Evolutionary conservation across 2,888 invertebrate genomes (phyloP), one percentile per base, ranked within the genome.

Genomic region (Cremastinae sp.): DNA sequence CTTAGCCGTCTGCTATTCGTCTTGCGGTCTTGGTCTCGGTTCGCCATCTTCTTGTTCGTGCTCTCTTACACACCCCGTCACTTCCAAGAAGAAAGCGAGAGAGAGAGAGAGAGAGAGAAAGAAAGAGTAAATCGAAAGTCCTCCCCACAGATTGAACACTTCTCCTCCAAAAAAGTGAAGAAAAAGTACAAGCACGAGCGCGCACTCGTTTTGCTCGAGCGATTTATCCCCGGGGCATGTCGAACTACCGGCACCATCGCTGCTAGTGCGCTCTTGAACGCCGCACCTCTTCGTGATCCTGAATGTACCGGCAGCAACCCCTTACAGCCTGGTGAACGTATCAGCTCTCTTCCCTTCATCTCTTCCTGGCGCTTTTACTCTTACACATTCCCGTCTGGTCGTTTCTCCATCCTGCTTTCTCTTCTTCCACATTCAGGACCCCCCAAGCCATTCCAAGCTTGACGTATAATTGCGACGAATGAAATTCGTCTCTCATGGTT

Each of bases 111-210:
- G 70, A 76, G 65, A 75, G 36, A 62, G 56, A 41, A 16, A 43
- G 28, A 41, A 47, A 41, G 65, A 65, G 69, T 59, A 71, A 78
- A 66, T 70, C 79, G 80, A 59, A 75, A 81, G 81, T 80, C 83
- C 79, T 78, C 80, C 80, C 82, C 80, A 80, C 81, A 84, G 84
- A 84, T 85, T 85, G 83, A 83, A 82, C 81, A 79, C 79, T 79
- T 80, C 81, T 81, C 78, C 66, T 72, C 45, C 71, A 47, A 58
- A 74, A 80, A 79, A 74, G 56, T 34, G 74, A 75, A 54, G 14
- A 70, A 78, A 80, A 81, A 56, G n/a, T n/a, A 78, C 56, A 45
- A 62, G 61, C 61, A 73, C 65, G 65, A 66, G 56, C 68, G 72
- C 72, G 75, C 43, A 69, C 62, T 62, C 71, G 66, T n/a, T 45